Evolutionary conservation across 2,113 vertebrate species (phyloP).

Genomic region (cattle (Bos taurus)): DNA sequence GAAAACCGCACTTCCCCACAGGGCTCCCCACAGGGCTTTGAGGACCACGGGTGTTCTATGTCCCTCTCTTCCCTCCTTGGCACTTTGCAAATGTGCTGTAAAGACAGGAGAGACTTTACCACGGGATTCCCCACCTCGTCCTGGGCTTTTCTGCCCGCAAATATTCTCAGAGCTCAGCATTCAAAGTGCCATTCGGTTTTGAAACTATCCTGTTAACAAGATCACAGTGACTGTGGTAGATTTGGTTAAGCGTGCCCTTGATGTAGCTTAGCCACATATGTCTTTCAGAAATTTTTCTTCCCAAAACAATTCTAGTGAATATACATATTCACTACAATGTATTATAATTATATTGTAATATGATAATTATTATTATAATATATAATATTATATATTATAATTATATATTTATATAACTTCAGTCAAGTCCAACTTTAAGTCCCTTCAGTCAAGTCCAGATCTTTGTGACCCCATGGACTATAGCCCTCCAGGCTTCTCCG

Average conservation of each 20-base stretch:
- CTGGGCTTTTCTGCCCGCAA: not conserved
- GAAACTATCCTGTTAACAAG: not conserved
- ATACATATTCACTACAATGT: not conserved
- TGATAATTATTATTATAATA: not conserved
- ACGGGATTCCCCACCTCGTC: not conserved
- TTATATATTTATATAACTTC: not conserved
- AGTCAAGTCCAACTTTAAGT: not conserved
- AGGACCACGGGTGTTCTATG: not conserved
- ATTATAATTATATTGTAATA: not conserved
- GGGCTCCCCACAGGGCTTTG: not conserved
- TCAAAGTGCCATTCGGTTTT: not conserved
- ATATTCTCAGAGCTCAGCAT: not conserved
- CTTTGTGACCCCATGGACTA: not conserved
- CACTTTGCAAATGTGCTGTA: not conserved
- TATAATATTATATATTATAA: not conserved
- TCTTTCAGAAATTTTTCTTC: not conserved
- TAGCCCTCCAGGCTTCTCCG: not conserved
- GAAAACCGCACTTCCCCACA: rapidly evolving
- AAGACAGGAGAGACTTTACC: not conserved
- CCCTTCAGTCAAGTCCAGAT: not conserved
- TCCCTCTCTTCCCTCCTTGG: not conserved
- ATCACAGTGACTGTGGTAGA: not conserved
- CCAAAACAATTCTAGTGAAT: not conserved
- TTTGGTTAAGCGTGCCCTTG: not conserved
- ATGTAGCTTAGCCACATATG: not conserved